These are phyloP conservation scores for Umimayanthus chanpuru DNA, from an alignment of 92 coral and sea anemone genomes.

Conservation along the genomic window DNA sequence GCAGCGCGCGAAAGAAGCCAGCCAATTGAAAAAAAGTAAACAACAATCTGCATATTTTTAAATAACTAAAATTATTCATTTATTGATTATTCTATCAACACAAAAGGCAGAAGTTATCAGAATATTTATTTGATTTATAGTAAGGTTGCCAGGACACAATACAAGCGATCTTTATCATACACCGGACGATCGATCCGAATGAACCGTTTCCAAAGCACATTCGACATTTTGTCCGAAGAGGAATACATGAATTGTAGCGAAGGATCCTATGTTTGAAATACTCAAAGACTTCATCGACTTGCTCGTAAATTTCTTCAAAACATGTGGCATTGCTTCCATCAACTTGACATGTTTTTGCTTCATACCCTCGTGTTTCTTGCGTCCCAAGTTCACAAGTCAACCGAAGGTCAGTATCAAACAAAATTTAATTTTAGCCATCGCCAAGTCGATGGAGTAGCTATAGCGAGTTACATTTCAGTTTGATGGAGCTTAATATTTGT, in stretches of 20 bases:
- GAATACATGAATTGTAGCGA: no score
- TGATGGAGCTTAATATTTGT: no score
- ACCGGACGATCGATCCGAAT: background rate
- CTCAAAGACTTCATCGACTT: background rate
- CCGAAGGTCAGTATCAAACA: background rate
- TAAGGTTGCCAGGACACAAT: slow-evolving; percentile 10
- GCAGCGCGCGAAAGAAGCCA: background rate
- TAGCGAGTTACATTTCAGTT: no score
- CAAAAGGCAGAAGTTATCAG: background rate
- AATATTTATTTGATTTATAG: background rate
- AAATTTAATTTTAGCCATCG: background rate
- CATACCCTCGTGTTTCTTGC: background rate
- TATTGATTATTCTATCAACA: background rate
- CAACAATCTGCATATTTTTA: background rate
- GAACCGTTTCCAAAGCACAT: slow-evolving; percentile 8
- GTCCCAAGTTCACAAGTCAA: background rate
- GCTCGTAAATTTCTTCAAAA: background rate
- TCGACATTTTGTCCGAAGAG: background rate
- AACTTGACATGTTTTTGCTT: background rate
- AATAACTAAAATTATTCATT: background rate
- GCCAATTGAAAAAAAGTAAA: background rate
- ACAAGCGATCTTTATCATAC: background rate
- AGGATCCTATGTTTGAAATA: no score
- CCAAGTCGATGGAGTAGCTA: no score
- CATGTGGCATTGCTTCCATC: background rate